Evolutionary conservation across 2,888 invertebrate species (phyloP).

Genomic region (Caenorhabditis doughertyi): DNA sequence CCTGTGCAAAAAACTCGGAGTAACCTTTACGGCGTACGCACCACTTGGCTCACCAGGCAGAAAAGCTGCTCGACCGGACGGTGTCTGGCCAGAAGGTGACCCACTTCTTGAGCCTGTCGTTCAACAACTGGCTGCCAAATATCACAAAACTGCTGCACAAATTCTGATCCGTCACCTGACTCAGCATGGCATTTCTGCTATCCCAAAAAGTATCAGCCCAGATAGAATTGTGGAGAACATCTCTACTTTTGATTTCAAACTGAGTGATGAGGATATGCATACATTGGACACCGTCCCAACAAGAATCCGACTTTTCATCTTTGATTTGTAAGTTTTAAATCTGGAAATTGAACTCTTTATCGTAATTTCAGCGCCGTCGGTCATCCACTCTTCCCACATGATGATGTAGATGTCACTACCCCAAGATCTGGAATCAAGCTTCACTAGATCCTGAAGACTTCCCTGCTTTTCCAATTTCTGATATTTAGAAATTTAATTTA

Average conservation of each 20-base stretch:
- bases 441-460: conserved; percentile 15
- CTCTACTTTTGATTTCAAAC: conserved; percentile 73
- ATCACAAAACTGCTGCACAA: conserved; percentile 74
- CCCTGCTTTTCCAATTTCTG: not conserved
- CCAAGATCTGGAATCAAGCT: conserved; percentile 50
- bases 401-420: conserved; percentile 54
- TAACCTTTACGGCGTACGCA: conserved; percentile 83
- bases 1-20: conserved; percentile 87
- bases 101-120: conserved; percentile 70
- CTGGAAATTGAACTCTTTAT: not conserved
- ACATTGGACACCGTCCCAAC: conserved; percentile 63
- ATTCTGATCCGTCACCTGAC: conserved; percentile 73
- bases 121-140: conserved; percentile 66
- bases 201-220: conserved; percentile 73
- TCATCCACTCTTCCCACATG: conserved; percentile 68
- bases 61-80: conserved; percentile 72
- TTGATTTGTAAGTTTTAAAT: conserved; percentile 63
- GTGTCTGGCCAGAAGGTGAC: conserved; percentile 71
- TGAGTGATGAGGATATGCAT: conserved; percentile 71
- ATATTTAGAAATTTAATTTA: not conserved
- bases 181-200: conserved; percentile 73
- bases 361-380: conserved; percentile 58
- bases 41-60: conserved; percentile 75
- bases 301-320: conserved; percentile 67
- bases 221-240: conserved; percentile 75